A percentile compares a stretch with the other conserved stretches of the same genome.
Evolutionary conservation across 1,140 invertebrate species (phyloP).

Genomic region (Plectrocnemia conspersa): DNA sequence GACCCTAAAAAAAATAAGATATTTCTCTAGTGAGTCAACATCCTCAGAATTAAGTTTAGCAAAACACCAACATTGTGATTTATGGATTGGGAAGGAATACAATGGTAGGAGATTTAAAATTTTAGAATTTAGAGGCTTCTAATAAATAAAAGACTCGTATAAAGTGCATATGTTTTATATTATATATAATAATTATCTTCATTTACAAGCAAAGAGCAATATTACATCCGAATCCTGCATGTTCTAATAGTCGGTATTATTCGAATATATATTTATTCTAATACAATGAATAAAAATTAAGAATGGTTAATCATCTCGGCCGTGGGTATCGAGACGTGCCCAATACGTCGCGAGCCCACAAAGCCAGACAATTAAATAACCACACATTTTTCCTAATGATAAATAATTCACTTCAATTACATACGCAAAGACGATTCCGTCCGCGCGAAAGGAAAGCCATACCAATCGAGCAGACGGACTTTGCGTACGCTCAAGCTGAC

Average conservation of each 20-base stretch:
- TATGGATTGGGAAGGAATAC: too few relatives aligned
- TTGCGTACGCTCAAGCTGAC: constrained; percentile 7
- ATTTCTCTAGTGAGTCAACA: too few relatives aligned
- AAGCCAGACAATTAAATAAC: constrained; percentile 12
- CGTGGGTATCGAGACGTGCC: neutral
- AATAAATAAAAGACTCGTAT: constrained; percentile 21
- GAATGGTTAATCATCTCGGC: constrained; percentile 17
- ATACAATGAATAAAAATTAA: constrained; percentile 34
- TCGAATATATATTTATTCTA: constrained; percentile 35
- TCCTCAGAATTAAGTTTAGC: too few relatives aligned
- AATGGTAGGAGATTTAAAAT: too few relatives aligned
- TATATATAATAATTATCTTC: constrained; percentile 36
- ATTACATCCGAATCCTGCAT: constrained; percentile 35
- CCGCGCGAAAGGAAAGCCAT: constrained; percentile 6
- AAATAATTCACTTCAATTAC: constrained; percentile 11
- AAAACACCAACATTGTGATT: too few relatives aligned
- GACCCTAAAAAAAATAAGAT: too few relatives aligned
- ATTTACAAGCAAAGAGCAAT: constrained; percentile 36
- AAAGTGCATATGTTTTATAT: constrained; percentile 37
- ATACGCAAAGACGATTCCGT: neutral
- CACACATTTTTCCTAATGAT: constrained; percentile 19
- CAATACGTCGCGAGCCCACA: neutral
- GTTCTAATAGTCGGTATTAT: constrained; percentile 35
- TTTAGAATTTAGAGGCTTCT: too few relatives aligned
- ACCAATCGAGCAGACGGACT: constrained; percentile 2